Evolutionary conservation across 2,113 vertebrate species (phyloP).

Genomic region (Nanger granti): DNA sequence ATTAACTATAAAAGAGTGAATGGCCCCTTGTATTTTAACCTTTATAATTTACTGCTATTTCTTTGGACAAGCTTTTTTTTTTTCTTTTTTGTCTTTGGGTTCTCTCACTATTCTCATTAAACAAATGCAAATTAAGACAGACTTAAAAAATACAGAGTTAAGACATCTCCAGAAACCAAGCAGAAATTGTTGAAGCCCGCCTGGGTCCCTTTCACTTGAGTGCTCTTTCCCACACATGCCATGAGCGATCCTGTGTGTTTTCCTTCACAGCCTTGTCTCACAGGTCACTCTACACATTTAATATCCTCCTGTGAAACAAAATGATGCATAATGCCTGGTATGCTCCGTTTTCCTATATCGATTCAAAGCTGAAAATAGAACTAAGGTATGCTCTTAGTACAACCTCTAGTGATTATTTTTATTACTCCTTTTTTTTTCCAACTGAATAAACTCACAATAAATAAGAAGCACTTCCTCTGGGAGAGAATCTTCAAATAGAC

Average conservation of each 20-base stretch:
- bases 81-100: background rate
- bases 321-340: slow-evolving; percentile 67
- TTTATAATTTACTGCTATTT: background rate
- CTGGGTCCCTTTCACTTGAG: slow-evolving; percentile 45
- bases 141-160: slow-evolving; percentile 1
- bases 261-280: slow-evolving; percentile 66
- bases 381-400: slow-evolving; percentile 72
- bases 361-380: slow-evolving; percentile 74
- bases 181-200: background rate
- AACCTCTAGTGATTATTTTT: slow-evolving; percentile 72
- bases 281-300: slow-evolving; percentile 71
- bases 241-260: slow-evolving; percentile 63
- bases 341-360: slow-evolving; percentile 73
- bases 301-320: slow-evolving; percentile 69
- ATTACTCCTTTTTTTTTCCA: slow-evolving; percentile 64
- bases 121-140: slow-evolving; percentile 35
- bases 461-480: slow-evolving; percentile 67
- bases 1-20: background rate
- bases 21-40: background rate
- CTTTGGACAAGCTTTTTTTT: background rate
- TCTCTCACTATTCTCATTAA: background rate
- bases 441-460: slow-evolving; percentile 71
- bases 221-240: slow-evolving; percentile 46
- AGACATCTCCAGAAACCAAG: slow-evolving; percentile 53
- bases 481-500: slow-evolving; percentile 30